Conservation (phyloP, 1,140 invertebrate species). For the Galleria mellonella region DNA sequence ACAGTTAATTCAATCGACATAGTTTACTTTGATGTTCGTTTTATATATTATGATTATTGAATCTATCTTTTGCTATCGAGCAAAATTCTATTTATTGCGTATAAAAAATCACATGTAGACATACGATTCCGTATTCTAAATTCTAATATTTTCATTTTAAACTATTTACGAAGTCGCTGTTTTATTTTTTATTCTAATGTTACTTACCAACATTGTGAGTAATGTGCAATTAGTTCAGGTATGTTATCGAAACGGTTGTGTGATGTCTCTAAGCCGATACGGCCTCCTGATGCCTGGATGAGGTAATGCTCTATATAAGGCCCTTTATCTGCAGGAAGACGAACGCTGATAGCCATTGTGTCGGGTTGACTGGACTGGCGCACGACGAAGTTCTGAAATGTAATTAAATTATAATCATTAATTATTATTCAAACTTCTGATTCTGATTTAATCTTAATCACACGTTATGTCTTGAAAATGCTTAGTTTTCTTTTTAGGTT, state of each 20-base stretch:
- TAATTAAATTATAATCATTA: background rate
- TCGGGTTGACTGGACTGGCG: conserved; percentile 93
- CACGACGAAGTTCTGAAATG: conserved; percentile 91
- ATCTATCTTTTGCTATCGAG: no score
- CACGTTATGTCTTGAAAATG: no score
- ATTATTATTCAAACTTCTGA: background rate
- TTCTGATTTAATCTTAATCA: no score
- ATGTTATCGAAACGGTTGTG: conserved; percentile 94
- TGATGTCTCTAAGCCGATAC: conserved; percentile 93
- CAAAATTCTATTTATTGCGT: no score
- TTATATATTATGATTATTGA: no score
- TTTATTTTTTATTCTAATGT: background rate
- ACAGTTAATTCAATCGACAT: no score
- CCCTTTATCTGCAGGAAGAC: conserved; percentile 88
- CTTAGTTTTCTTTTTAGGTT: no score
- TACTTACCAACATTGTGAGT: conserved; percentile 91
- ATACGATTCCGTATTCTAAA: no score
- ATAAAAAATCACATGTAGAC: no score
- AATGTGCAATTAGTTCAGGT: conserved; percentile 93
- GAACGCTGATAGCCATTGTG: conserved; percentile 95
- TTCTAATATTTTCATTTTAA: no score
- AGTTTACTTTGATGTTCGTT: no score
- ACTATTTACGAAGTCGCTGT: no score
- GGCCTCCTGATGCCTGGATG: conserved; percentile 87
- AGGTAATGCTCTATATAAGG: conserved; percentile 97